These are phyloP conservation scores for Antennarius maculatus DNA, from an alignment of 2,797 vertebrate species.

Conservation along the genomic window DNA sequence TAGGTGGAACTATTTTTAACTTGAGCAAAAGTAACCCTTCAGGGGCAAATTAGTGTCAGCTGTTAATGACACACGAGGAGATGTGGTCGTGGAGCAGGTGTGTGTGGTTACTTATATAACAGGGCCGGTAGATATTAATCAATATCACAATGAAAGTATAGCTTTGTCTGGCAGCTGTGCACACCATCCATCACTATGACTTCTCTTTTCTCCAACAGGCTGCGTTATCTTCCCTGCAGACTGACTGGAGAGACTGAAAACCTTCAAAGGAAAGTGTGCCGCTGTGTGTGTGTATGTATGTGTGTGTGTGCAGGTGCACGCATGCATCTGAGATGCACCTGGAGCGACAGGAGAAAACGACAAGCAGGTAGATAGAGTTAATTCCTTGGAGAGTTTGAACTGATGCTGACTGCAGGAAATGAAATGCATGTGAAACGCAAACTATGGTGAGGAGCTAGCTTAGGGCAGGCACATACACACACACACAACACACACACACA, in stretches of 20 bases:
- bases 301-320: not conserved
- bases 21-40: conserved; percentile 1
- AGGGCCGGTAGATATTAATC: conserved; percentile 58
- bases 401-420: conserved; percentile 73
- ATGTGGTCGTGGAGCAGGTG: conserved; percentile 3
- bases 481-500: conserved; percentile 14
- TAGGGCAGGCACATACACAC: conserved; percentile 21
- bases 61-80: conserved; percentile 31
- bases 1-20: conserved; percentile 47
- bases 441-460: conserved; percentile 48
- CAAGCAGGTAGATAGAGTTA: conserved; percentile 68
- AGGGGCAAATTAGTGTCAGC: conserved; percentile 51
- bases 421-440: conserved; percentile 62
- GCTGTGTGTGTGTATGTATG: no score
- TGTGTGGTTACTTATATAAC: conserved; percentile 32
- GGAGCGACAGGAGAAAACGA: conserved; percentile 55
- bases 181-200: conserved; percentile 63
- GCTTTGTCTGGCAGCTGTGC: conserved; percentile 46
- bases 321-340: conserved; percentile 13
- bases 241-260: conserved; percentile 47
- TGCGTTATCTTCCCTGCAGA: conserved; percentile 52
- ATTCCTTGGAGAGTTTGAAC: conserved; percentile 68
- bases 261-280: conserved; percentile 46
- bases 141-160: conserved; percentile 60
- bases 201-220: conserved; percentile 41